Percentiles rank a stretch among this genome's conserved stretches.
Evolutionary conservation across 2,888 invertebrate genomes (phyloP).

Genomic region (Stictocephala bisonia): DNA sequence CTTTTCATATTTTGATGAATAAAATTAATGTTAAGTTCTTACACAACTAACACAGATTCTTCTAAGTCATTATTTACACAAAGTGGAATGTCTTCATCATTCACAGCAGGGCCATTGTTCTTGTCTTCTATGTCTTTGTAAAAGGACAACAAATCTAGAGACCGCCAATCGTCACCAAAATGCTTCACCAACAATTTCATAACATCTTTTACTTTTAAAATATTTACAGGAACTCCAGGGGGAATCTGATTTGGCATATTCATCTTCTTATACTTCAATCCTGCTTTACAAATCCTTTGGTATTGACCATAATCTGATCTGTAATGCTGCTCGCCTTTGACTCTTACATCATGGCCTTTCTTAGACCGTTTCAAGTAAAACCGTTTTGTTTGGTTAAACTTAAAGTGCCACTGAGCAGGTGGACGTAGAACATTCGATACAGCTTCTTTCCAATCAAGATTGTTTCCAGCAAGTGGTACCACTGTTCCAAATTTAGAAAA

Average conservation of each 20-base stretch:
- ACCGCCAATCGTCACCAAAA: background rate
- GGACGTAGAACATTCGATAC: slow-evolving; percentile 10
- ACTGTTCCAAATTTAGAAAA: background rate
- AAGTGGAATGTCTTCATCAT: no score
- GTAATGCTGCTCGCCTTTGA: slow-evolving; percentile 11
- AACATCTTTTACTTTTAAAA: slow-evolving; percentile 14
- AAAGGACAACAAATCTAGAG: no score
- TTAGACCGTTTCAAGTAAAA: background rate
- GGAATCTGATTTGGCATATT: no score
- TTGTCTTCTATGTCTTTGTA: background rate
- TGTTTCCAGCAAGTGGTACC: slow-evolving; percentile 12
- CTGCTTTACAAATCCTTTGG: slow-evolving; percentile 12
- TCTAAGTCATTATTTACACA: no score
- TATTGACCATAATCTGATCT: background rate
- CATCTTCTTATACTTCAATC: background rate
- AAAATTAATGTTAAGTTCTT: no score
- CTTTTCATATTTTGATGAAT: no score
- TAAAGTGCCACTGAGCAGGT: slow-evolving; percentile 30
- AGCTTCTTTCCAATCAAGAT: slow-evolving; percentile 17
- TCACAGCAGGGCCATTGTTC: background rate
- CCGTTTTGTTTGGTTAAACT: slow-evolving; percentile 27
- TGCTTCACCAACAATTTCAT: slow-evolving; percentile 11
- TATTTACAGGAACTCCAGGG: background rate
- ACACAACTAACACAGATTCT: no score
- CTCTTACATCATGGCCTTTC: slow-evolving; percentile 2